Percentiles rank a stretch among this genome's conserved stretches.
phyloP scores from a whole-genome alignment of 2,888 invertebrate species.

The Scaptomyza parva region DNA sequence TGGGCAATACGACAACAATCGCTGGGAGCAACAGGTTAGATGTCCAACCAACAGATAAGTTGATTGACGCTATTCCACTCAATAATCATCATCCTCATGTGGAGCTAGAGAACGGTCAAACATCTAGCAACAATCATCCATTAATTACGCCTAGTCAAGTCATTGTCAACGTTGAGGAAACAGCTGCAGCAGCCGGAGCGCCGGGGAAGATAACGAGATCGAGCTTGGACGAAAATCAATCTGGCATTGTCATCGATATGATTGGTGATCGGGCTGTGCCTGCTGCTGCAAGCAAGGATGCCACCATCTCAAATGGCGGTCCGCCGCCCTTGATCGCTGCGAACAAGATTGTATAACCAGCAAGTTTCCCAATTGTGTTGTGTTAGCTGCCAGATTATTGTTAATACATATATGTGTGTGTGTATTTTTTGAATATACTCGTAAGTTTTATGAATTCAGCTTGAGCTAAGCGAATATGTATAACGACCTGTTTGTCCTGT shows the following conservation, averaged over 20 bases:
- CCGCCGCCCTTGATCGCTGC: neutral
- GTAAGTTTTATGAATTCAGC: conserved; percentile 43
- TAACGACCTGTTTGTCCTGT: conserved; percentile 24
- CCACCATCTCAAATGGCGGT: conserved; percentile 57
- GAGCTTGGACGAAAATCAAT: conserved; percentile 5
- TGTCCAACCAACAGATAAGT: conserved; percentile 82
- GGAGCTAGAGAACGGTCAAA: conserved; percentile 50
- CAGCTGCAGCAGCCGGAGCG: conserved; percentile 7
- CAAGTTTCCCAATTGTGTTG: conserved; percentile 8
- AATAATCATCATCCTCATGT: conserved; percentile 61
- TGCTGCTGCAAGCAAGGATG: conserved; percentile 51
- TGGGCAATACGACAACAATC: conserved; percentile 89
- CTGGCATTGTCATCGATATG: conserved; percentile 49
- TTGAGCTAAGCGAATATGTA: conserved; percentile 13
- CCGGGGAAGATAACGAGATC: neutral
- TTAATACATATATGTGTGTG: conserved; percentile 18
- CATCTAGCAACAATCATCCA: conserved; percentile 34
- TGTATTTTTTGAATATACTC: conserved; percentile 35
- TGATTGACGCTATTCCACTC: conserved; percentile 80
- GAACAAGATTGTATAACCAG: conserved; percentile 37
- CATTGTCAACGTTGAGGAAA: conserved; percentile 41
- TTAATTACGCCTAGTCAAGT: conserved; percentile 48
- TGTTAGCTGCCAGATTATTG: conserved; percentile 34
- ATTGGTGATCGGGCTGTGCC: conserved; percentile 51
- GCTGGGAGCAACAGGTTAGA: conserved; percentile 73